Base-by-base conservation (phyloP, 2,113 vertebrate genomes). In the Todiramphus saurophagus region DNA sequence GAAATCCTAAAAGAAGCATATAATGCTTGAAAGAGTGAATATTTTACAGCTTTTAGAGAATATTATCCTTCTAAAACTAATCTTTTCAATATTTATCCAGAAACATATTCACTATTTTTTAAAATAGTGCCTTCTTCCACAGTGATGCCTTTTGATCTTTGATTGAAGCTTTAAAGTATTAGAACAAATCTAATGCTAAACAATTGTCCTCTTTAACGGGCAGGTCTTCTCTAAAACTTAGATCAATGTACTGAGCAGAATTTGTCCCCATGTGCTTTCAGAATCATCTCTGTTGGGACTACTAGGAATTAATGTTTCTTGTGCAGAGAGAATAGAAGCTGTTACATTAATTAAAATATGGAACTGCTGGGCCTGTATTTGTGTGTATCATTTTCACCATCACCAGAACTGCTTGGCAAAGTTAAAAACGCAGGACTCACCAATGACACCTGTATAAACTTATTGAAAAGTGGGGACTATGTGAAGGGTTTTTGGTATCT, bases 1-100 rank as follows among this genome's bases (percentile, higher is more conserved):
- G 24, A 81, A 90, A 92, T 14, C 35, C 67, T 83, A 67, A 55
- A 88, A 95, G 46, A 63, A 90, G 25, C 16, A 67, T 20, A 81
- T 83, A 80, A 70, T 81, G 3, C 56, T 94, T 81, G 28, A 30
- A 86, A 80, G 56, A 77, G 16, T 80, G 33, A 92, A 59, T 75
- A 93, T 19, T 88, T 93, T 83, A 63, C 51, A 91, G 68, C 16
- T 93, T 94, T 86, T 83, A 58, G 31, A 59, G 23, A 70, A 70
- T 68, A 83, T 27, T 31, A 83, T 39, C 23, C 20, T 81, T 96
- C 68, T 18, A 23, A 87, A 92, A 83, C 60, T 59, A 74, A 64
- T 83, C 48, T 81, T 93, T 87, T 78, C 18, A 39, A 35, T 56
- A 83, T 86, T 95, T 92, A 81, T 74, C 24, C 18, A 59, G 46